Percentiles rank a stretch among this genome's conserved stretches.
Evolutionary conservation across 2,888 invertebrate species (phyloP).

Genomic region (Dasypogon diadema): DNA sequence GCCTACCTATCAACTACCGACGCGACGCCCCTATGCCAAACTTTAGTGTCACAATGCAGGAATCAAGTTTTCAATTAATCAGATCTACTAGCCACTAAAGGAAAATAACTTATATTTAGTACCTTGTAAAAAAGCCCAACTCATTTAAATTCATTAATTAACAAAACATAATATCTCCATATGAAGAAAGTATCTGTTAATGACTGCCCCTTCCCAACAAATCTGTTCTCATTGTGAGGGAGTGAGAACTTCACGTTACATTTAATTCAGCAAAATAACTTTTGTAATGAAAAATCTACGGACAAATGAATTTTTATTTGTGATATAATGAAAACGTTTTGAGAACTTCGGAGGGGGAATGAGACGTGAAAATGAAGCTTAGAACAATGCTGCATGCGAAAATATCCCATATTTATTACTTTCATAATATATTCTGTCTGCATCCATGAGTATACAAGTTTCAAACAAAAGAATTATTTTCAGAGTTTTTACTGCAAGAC

Average conservation of each 20-base stretch:
- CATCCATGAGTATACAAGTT: conserved; percentile 6
- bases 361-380: neutral
- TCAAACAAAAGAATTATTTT: conserved; percentile 25
- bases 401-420: conserved; percentile 26
- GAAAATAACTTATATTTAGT: no score
- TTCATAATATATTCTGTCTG: conserved; percentile 23
- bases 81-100: no score
- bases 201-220: no score
- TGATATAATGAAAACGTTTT: conserved; percentile 52
- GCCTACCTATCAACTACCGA: no score
- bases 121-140: no score
- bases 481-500: conserved; percentile 12
- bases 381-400: conserved; percentile 25
- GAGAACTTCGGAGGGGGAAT: neutral
- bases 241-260: neutral
- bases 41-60: no score
- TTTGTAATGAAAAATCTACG: conserved; percentile 56
- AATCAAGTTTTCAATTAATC: no score
- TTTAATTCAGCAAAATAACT: conserved; percentile 51
- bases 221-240: no score
- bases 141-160: no score
- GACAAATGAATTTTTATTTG: conserved; percentile 57
- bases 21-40: no score
- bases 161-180: no score
- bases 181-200: no score